phyloP scores from a whole-genome alignment of 2,888 invertebrate genomes.

The Leucophenga maculata region DNA sequence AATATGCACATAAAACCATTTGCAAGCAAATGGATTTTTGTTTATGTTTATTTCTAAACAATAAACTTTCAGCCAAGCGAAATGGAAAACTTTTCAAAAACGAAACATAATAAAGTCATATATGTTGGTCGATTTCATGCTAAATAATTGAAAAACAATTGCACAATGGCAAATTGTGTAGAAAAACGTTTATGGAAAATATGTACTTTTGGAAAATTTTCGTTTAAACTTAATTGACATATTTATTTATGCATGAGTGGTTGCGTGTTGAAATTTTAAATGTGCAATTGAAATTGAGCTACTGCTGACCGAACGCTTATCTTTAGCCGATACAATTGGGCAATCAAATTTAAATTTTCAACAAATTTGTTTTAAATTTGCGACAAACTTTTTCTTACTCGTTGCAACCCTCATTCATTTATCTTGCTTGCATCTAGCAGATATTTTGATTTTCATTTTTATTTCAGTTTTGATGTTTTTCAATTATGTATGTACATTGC shows the following conservation, averaged over 20 bases:
- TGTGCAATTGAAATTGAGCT: conserved; percentile 8
- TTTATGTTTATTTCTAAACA: neutral
- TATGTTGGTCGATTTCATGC: no score
- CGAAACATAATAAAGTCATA: neutral
- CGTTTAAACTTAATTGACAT: conserved; percentile 2
- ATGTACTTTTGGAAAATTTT: no score
- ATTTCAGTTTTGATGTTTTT: conserved; percentile 60
- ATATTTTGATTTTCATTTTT: conserved; percentile 56
- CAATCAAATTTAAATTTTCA: conserved; percentile 6
- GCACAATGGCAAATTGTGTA: neutral
- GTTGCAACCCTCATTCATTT: conserved; percentile 35
- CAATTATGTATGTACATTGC: conserved; percentile 45
- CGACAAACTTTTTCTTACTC: neutral
- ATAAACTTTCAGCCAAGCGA: no score
- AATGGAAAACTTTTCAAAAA: neutral
- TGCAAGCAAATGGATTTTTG: neutral
- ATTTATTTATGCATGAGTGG: conserved; percentile 25
- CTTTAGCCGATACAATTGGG: no score
- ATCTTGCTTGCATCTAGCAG: conserved; percentile 47
- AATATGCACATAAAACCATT: neutral
- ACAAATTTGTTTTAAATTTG: conserved; percentile 13
- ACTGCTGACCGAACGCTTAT: no score
- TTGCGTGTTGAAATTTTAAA: conserved; percentile 5
- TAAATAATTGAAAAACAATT: conserved; percentile 11
- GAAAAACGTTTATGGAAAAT: neutral